Conservation (phyloP, 2,888 invertebrate genomes). For the Caenorhabditis sp. region DNA sequence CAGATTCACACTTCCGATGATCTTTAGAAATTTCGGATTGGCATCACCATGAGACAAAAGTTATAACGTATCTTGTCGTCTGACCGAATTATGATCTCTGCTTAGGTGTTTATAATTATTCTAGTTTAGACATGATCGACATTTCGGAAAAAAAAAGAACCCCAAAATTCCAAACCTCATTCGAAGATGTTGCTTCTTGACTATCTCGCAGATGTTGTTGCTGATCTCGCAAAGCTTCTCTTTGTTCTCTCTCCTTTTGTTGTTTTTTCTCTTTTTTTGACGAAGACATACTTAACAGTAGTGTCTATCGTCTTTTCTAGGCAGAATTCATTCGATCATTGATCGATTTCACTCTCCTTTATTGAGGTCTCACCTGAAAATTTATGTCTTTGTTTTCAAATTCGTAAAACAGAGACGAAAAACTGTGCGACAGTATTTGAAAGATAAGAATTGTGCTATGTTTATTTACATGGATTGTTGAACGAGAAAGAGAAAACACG, state of each 20-base stretch:
- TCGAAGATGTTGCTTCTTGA: background rate
- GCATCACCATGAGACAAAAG: too few relatives aligned
- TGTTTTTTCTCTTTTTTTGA: background rate
- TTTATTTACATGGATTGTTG: conserved; percentile 9
- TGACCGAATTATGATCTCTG: too few relatives aligned
- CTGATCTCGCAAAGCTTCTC: background rate
- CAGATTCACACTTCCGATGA: too few relatives aligned
- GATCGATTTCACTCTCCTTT: background rate
- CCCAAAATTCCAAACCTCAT: conserved; percentile 5
- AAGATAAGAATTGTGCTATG: background rate
- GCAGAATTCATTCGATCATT: background rate
- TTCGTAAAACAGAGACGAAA: conserved; percentile 10
- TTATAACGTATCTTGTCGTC: too few relatives aligned
- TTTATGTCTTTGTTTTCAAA: background rate
- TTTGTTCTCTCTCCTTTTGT: background rate
- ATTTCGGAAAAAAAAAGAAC: too few relatives aligned
- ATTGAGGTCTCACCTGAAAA: too few relatives aligned
- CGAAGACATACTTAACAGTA: background rate
- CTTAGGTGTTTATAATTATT: too few relatives aligned
- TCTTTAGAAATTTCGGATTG: too few relatives aligned
- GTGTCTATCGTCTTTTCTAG: too few relatives aligned
- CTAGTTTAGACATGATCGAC: too few relatives aligned
- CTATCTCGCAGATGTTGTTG: background rate
- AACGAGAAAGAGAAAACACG: background rate
- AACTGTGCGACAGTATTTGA: background rate